These are phyloP conservation scores for Helicoverpa assulta DNA, from an alignment of 2,888 invertebrate genomes.

Conservation along the genomic window DNA sequence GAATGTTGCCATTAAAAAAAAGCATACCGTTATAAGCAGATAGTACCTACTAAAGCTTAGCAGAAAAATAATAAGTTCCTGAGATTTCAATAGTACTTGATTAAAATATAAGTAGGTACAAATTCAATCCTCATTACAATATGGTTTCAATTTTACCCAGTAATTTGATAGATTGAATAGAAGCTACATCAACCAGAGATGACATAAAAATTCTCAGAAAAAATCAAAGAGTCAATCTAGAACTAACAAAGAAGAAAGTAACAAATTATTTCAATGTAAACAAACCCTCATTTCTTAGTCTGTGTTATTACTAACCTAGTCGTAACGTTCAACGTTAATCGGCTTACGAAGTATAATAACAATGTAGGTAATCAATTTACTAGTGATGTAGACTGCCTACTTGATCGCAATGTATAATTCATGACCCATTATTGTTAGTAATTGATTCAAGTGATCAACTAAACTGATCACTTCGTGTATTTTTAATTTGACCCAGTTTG, in stretches of 20 bases:
- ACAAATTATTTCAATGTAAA: background rate
- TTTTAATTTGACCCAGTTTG: conserved; percentile 24
- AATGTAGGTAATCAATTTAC: conserved; percentile 44
- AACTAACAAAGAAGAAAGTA: background rate
- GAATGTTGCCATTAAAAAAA: too few relatives aligned
- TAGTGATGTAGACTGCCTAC: conserved; percentile 9
- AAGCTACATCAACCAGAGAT: too few relatives aligned
- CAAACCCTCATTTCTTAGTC: background rate
- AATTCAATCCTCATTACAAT: background rate
- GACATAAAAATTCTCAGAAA: too few relatives aligned
- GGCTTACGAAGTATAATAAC: conserved; percentile 44
- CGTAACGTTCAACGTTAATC: conserved; percentile 31
- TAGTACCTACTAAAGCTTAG: background rate
- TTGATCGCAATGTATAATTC: conserved; percentile 41
- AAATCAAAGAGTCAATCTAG: too few relatives aligned
- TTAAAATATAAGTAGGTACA: conserved; percentile 1
- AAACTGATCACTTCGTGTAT: conserved; percentile 16
- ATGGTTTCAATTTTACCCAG: too few relatives aligned
- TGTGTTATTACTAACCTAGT: background rate
- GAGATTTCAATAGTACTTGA: background rate
- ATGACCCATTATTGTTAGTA: conserved; percentile 34
- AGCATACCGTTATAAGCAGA: background rate
- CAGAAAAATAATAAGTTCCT: background rate
- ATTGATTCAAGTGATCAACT: conserved; percentile 27
- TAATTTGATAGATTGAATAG: too few relatives aligned